Evolutionary conservation across 1,140 invertebrate species (phyloP).

Genomic region (Subanguina moxae): DNA sequence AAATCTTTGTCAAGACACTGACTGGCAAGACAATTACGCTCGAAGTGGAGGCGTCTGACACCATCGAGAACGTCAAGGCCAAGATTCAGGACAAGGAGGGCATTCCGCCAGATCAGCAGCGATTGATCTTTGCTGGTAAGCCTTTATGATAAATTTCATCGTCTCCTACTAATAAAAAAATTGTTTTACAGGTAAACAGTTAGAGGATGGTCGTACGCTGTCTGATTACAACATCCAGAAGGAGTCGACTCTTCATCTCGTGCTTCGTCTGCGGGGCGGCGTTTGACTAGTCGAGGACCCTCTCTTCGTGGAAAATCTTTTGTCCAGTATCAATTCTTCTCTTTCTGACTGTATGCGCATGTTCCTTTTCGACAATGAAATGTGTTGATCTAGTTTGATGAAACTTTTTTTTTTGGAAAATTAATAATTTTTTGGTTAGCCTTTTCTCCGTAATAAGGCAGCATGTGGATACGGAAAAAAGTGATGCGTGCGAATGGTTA

Average conservation of each 20-base stretch:
- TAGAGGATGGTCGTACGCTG: conserved; percentile 69
- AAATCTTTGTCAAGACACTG: conserved; percentile 62
- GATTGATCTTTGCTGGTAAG: conserved; percentile 56
- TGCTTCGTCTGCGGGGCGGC: conserved; percentile 70
- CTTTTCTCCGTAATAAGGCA: too few relatives aligned
- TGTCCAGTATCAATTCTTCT: too few relatives aligned
- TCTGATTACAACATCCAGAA: conserved; percentile 70
- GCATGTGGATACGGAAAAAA: too few relatives aligned
- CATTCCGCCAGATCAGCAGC: conserved; percentile 63
- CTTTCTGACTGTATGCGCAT: too few relatives aligned
- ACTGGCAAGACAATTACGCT: conserved; percentile 62
- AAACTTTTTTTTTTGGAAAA: too few relatives aligned
- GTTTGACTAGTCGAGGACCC: conserved; percentile 62
- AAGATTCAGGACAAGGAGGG: conserved; percentile 66
- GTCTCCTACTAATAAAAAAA: too few relatives aligned
- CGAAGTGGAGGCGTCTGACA: conserved; percentile 62
- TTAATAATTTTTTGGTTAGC: too few relatives aligned
- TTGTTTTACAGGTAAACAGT: conserved; percentile 69
- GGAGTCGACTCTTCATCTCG: conserved; percentile 70
- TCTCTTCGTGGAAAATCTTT: too few relatives aligned
- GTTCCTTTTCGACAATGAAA: too few relatives aligned
- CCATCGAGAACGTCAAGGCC: conserved; percentile 64
- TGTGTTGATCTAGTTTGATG: too few relatives aligned
- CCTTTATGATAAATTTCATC: conserved; percentile 53
- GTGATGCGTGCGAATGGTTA: too few relatives aligned